phyloP scores from a whole-genome alignment of 2,113 vertebrate genomes.

The Phalacrocorax aristotelis region DNA sequence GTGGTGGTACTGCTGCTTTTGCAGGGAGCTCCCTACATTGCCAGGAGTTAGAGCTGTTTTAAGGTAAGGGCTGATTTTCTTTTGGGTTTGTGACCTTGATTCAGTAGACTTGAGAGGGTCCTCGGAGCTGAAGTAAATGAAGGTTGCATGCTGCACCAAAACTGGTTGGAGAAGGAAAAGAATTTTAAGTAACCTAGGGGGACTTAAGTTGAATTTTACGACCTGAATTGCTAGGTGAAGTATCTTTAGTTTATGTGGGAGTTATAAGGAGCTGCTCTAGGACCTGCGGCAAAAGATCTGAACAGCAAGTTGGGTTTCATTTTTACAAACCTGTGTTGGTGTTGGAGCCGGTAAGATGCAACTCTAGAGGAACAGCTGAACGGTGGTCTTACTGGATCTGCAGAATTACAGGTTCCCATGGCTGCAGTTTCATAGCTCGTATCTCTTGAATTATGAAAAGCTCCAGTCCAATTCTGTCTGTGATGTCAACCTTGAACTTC shows the following conservation, averaged over 20 bases:
- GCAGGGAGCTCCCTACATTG: not conserved
- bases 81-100: not conserved
- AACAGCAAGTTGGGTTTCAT: not conserved
- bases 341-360: not conserved
- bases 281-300: not conserved
- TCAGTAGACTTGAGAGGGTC: not conserved
- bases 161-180: not conserved
- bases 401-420: slow-evolving; percentile 8
- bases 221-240: not conserved
- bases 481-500: slow-evolving; percentile 59
- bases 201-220: not conserved
- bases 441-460: slow-evolving; percentile 54
- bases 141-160: not conserved
- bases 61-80: not conserved
- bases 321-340: not conserved
- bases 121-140: not conserved
- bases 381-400: not conserved
- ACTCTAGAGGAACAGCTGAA: not conserved
- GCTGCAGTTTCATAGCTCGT: slow-evolving; percentile 37
- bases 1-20: not conserved
- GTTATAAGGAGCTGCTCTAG: not conserved
- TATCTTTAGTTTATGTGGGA: not conserved
- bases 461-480: slow-evolving; percentile 26
- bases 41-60: not conserved
- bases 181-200: not conserved